phyloP scores from a whole-genome alignment of 2,113 vertebrate genomes.

The Bucco capensis region DNA sequence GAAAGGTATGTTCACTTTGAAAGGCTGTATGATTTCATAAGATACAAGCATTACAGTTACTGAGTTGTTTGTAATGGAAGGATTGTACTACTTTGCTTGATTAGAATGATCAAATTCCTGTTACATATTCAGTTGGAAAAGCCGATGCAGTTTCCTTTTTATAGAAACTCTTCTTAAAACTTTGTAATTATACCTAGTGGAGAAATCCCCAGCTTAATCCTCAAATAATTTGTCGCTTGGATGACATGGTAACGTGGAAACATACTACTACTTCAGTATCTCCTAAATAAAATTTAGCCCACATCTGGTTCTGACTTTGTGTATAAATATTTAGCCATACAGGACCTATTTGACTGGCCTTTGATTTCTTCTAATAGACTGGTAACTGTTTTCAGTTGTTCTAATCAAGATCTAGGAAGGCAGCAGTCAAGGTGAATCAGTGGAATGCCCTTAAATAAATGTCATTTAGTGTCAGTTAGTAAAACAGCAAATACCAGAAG shows the following conservation, averaged over 20 bases:
- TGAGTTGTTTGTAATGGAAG: background rate
- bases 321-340: background rate
- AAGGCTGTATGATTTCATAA: background rate
- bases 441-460: background rate
- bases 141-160: background rate
- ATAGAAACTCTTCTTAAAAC: background rate
- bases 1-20: constrained; percentile 75
- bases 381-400: background rate
- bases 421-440: background rate
- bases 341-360: background rate
- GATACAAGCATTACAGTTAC: background rate
- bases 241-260: background rate
- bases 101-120: background rate
- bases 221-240: background rate
- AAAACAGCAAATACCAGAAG: background rate
- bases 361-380: background rate
- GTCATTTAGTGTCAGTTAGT: background rate
- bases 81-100: background rate
- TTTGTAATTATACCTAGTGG: background rate
- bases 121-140: background rate
- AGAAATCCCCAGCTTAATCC: background rate
- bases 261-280: background rate
- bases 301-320: background rate
- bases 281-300: background rate
- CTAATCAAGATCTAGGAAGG: background rate